These are phyloP conservation scores for Pteruthius melanotis DNA, from an alignment of 2,113 vertebrate genomes.

Conservation along the genomic window DNA sequence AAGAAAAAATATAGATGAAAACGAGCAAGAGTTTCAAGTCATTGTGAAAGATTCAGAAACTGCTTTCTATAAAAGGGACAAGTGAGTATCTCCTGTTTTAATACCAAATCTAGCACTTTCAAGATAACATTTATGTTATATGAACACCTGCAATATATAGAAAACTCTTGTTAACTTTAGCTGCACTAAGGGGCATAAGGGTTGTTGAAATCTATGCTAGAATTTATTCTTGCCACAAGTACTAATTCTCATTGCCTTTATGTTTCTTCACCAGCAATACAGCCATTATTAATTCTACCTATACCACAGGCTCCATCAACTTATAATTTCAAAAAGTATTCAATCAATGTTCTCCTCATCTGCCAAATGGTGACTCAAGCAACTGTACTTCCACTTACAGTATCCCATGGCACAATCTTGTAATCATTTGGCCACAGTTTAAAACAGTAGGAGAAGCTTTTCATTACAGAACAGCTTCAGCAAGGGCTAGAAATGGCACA, in stretches of 20 bases:
- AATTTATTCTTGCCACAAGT: background rate
- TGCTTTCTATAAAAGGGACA: background rate
- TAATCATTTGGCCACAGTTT: background rate
- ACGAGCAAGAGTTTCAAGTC: background rate
- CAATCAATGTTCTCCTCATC: background rate
- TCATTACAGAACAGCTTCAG: background rate
- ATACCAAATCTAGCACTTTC: background rate
- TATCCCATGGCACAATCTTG: background rate
- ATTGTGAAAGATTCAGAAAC: background rate
- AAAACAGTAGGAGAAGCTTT: background rate
- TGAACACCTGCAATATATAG: background rate
- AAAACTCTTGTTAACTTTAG: background rate
- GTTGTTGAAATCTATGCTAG: background rate
- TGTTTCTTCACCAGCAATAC: background rate
- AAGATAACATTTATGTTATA: background rate
- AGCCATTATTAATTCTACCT: background rate
- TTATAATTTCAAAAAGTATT: background rate
- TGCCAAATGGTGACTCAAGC: background rate
- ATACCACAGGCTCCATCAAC: background rate
- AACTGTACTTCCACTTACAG: background rate
- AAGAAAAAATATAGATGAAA: background rate
- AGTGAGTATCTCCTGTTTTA: background rate
- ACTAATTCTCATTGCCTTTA: background rate
- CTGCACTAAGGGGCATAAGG: background rate
- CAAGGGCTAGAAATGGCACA: background rate